phyloP scores from a whole-genome alignment of 2,888 invertebrate genomes.

The Pheosia tremula region DNA sequence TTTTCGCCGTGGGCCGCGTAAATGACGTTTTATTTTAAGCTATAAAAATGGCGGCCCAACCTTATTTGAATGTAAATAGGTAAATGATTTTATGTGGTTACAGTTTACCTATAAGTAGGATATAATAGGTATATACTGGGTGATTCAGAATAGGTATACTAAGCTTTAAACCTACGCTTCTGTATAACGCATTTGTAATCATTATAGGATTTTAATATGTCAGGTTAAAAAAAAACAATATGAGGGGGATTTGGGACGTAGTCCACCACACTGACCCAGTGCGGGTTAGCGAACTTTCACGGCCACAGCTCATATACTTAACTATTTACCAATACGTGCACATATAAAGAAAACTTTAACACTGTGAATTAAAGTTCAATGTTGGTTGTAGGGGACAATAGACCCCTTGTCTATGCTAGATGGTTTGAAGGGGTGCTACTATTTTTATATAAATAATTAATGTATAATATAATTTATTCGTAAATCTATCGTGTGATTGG shows the following conservation, averaged over 20 bases:
- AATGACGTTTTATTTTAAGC: slow-evolving; percentile 24
- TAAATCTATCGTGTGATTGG: slow-evolving; percentile 46
- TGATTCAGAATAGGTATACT: too few relatives aligned
- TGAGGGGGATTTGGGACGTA: too few relatives aligned
- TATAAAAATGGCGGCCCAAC: slow-evolving; percentile 33
- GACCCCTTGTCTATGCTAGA: slow-evolving; percentile 62
- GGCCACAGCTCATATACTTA: slow-evolving; percentile 1
- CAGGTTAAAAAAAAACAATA: too few relatives aligned
- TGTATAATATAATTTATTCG: slow-evolving; percentile 49
- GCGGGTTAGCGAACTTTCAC: too few relatives aligned
- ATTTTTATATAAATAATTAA: slow-evolving; percentile 35
- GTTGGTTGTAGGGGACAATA: slow-evolving; percentile 26
- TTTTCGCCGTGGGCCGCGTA: slow-evolving; percentile 24
- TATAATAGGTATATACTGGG: too few relatives aligned
- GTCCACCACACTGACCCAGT: too few relatives aligned
- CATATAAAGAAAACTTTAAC: slow-evolving; percentile 13
- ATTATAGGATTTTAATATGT: too few relatives aligned
- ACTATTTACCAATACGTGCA: not conserved
- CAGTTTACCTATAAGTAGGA: too few relatives aligned
- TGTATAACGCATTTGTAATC: too few relatives aligned
- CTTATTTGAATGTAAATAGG: slow-evolving; percentile 40
- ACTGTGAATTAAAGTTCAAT: slow-evolving; percentile 16
- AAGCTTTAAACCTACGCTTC: too few relatives aligned
- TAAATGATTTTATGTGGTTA: slow-evolving; percentile 24
- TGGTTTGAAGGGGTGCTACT: slow-evolving; percentile 41